Evolutionary conservation across 2,113 vertebrate species (phyloP), one percentile per base, ranked within the genome.

Genomic region (Barbus barbus): DNA sequence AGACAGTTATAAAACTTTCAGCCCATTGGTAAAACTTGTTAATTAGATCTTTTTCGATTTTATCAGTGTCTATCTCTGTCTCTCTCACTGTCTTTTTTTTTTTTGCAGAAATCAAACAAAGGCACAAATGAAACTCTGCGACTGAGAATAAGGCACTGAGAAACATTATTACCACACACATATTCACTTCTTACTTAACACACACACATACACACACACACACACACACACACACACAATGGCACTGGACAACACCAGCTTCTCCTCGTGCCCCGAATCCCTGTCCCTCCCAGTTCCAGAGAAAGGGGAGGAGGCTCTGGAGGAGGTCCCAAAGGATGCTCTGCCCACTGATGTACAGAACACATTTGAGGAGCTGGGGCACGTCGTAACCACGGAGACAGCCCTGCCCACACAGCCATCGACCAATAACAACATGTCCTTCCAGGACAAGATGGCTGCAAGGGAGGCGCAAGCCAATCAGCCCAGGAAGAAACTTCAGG

Each of bases 381-480:
- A 91, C 1, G 92, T 93, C 1, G 92, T 94, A 79, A 93, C 94
- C 86, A 92, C 93, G 0, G 94, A 95, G 82, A 91, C 87, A 3
- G 77, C 81, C 2, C 85, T 83, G 0, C 85, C 91, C 26, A 87
- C 90, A 5, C 85, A 90, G 0, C 9, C 85, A 44, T 0, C 77
- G 1, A 41, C 33, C 53, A 93, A 90, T 76, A 92, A 93, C 88
- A 92, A 73, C 22, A 85, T 91, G 88, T 92, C 94, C 1, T 94
- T 95, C 84, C 93, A 94, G 89, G 82, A 82, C 86, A 95, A 95
- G 87, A 88, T 95, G 87, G 93, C 93, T 0, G 94, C 94, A 58
- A 89, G 94, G 12, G 92, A 94, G 78, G 92, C 92, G 53, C 89
- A 87, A 2, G 93, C 90, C 83, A 92, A 92, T 31, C 90, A 91